phyloP scores from a whole-genome alignment of 1,140 invertebrate species.

The Gryllus bimaculatus region DNA sequence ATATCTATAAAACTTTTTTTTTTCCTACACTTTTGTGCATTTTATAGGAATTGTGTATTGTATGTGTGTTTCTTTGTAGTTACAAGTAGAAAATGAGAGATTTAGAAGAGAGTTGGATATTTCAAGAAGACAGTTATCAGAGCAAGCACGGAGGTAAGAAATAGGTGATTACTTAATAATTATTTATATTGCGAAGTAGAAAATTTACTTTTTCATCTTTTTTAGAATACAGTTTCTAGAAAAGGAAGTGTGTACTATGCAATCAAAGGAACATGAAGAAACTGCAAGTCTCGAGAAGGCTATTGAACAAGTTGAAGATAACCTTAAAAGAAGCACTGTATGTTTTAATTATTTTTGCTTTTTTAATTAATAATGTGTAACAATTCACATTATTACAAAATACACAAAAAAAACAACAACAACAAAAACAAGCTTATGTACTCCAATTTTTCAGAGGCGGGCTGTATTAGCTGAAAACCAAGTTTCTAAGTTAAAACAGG shows the following conservation, averaged over 20 bases:
- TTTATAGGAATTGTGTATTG: not conserved
- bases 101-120: constrained; percentile 45
- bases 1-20: not conserved
- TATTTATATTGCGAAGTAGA: not conserved
- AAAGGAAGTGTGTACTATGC: constrained; percentile 40
- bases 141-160: constrained; percentile 39
- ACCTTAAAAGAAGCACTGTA: constrained; percentile 46
- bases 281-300: constrained; percentile 41
- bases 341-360: constrained; percentile 23
- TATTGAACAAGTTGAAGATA: constrained; percentile 48
- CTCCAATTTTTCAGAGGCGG: constrained; percentile 38
- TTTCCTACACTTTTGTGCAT: not conserved
- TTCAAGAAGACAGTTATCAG: constrained; percentile 39
- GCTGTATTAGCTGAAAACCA: constrained; percentile 44
- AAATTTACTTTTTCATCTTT: constrained; percentile 19
- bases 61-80: constrained; percentile 27
- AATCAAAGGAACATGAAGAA: constrained; percentile 41
- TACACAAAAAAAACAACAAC: no score
- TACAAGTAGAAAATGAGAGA: constrained; percentile 45
- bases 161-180: not conserved
- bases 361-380: not conserved
- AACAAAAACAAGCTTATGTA: no score
- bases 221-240: constrained; percentile 40
- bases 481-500: constrained; percentile 43
- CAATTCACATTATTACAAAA: constrained; percentile 7